phyloP scores from a whole-genome alignment of 2,797 vertebrate genomes.

The Percopsis omiscomaycus region DNA sequence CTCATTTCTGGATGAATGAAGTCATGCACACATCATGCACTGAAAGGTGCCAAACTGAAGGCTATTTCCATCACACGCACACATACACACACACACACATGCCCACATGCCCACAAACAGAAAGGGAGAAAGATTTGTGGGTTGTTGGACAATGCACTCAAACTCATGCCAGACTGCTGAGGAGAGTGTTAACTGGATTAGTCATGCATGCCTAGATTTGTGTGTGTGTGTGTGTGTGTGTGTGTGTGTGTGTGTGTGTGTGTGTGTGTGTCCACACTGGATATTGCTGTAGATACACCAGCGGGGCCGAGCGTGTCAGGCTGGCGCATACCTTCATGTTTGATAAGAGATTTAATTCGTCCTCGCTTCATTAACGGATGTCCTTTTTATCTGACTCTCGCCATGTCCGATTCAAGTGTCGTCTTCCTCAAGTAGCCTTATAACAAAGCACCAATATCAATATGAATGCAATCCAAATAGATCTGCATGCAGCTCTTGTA shows the following conservation, averaged over 20 bases:
- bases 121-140: constrained; percentile 25
- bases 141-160: constrained; percentile 27
- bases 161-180: constrained; percentile 29
- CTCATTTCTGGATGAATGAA: no score
- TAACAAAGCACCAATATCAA: no score
- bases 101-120: neutral
- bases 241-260: constrained; percentile 1
- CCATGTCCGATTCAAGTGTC: neutral
- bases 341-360: constrained; percentile 19
- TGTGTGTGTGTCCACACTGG: neutral
- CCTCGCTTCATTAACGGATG: neutral
- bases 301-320: constrained; percentile 14
- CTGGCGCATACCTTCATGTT: constrained; percentile 16
- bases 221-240: constrained; percentile 1
- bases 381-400: constrained; percentile 1
- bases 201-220: constrained; percentile 50
- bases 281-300: neutral
- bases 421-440: neutral
- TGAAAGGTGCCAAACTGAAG: no score
- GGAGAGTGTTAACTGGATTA: constrained; percentile 56
- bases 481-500: neutral
- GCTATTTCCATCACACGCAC: neutral
- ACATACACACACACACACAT: neutral
- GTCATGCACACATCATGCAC: no score
- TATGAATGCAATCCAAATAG: no score